Evolutionary conservation across 2,797 vertebrate genomes (phyloP).

Genomic region (Melanotaenia pygmaea): DNA sequence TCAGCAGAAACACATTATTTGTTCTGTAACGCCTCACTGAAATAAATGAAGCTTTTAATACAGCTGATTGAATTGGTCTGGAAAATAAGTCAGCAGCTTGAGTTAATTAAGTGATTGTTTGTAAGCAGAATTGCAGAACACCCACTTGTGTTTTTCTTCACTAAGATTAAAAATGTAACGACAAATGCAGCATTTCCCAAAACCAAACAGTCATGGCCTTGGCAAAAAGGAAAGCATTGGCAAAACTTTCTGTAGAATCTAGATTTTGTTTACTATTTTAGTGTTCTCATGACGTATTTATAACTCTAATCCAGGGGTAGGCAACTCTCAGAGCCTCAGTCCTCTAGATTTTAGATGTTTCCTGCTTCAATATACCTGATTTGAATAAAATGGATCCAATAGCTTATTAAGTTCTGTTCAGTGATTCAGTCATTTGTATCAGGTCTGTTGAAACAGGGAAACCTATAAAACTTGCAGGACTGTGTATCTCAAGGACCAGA

Average conservation of each 20-base stretch:
- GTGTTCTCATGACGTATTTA: not conserved
- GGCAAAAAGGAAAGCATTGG: not conserved
- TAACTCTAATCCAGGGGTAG: too few species aligned
- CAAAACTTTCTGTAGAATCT: not conserved
- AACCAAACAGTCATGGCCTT: not conserved
- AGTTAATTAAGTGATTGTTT: conserved; percentile 29
- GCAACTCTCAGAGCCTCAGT: not conserved
- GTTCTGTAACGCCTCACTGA: conserved; percentile 14
- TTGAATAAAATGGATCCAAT: too few species aligned
- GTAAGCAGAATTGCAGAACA: conserved; percentile 41
- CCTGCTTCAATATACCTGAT: too few species aligned
- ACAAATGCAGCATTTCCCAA: not conserved
- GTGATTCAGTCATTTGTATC: too few species aligned
- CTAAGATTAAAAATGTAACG: conserved; percentile 9
- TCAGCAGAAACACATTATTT: conserved; percentile 21
- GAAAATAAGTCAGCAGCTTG: conserved; percentile 43
- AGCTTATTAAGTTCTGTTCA: too few species aligned
- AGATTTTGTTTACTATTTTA: not conserved
- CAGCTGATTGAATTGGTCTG: conserved; percentile 49
- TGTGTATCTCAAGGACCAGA: too few species aligned
- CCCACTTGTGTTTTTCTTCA: conserved; percentile 45
- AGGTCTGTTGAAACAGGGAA: too few species aligned
- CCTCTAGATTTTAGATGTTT: too few species aligned
- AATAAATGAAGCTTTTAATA: conserved; percentile 49
- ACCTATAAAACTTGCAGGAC: too few species aligned